Evolutionary conservation across 1,140 invertebrate species (phyloP), one percentile per base, ranked within the genome.

Genomic region (Sycophaga agraensis): DNA sequence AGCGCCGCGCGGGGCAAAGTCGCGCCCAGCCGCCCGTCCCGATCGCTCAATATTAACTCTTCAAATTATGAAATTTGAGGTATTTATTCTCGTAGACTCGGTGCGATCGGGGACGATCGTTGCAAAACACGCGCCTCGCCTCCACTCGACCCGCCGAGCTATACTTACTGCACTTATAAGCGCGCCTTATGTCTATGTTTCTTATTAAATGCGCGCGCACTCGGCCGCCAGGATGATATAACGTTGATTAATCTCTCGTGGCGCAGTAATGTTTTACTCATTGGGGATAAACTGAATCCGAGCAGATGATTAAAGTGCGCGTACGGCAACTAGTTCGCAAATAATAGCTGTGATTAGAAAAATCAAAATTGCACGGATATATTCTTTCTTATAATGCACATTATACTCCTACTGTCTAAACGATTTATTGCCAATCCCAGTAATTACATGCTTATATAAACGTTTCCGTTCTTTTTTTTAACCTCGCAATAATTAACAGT

Each of bases 21-120:
- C 54, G n/a, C n/a, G n/a, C n/a, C n/a, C n/a, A n/a, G n/a, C 35
- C 14, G 42, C 14, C 11, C n/a, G 39, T 31, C 22, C 39, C 3
- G 35, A 46, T 24, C 3, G 14, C 28, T 17, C 28, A 56, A 56
- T 55, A 45, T 56, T 56, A 56, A 35, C 28, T 46, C 46, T 46
- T 46, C 14, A 46, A 42, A 35, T 46, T 56, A 56, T 45, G 31
- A 56, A 56, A 56, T 46, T 35, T 22, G 9, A 46, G 3, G 17
- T 26, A 55, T 6, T 55, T 55, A 55, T 34, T 31, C 26, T 55
- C 21, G 1, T 14, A 17, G n/a, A 17, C n/a, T n/a, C n/a, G 21
- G 14, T 48, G 49, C 34, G 40, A 37, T 46, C 43, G 9, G 9
- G 22, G 17, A 48, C 19, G n/a, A n/a, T n/a, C 9, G 34, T 39